phyloP scores from a whole-genome alignment of 2,888 invertebrate species.

The Heterodera filipjevi region DNA sequence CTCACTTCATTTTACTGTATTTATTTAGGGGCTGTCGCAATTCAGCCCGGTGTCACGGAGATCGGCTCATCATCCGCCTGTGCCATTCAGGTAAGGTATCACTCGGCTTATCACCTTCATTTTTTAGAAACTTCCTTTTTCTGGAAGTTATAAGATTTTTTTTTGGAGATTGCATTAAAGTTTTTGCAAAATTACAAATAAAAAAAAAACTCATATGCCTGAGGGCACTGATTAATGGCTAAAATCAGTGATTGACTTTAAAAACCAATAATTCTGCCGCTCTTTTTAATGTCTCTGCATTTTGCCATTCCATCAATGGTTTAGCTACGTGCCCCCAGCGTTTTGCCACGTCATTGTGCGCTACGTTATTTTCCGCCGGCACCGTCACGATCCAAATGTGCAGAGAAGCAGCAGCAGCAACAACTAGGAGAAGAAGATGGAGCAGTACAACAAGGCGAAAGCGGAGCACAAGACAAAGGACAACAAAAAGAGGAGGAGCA shows the following conservation, averaged over 20 bases:
- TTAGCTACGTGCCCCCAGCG: conserved; percentile 19
- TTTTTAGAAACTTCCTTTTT: no score
- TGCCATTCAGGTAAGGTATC: conserved; percentile 52
- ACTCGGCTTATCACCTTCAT: no score
- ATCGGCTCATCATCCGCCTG: conserved; percentile 75
- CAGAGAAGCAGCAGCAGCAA: neutral
- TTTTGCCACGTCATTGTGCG: conserved; percentile 17
- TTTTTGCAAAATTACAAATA: no score
- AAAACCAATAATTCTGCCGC: no score
- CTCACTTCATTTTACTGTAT: no score
- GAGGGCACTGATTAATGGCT: no score
- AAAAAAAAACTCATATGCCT: no score
- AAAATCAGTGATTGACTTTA: no score
- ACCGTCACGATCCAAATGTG: neutral
- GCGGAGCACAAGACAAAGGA: neutral
- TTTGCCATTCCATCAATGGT: no score
- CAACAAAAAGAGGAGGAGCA: neutral
- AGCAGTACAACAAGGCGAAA: neutral
- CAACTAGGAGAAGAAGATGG: neutral
- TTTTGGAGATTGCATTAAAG: no score
- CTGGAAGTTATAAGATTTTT: no score
- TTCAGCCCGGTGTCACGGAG: conserved; percentile 75
- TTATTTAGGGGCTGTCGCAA: conserved; percentile 39
- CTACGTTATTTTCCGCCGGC: neutral
- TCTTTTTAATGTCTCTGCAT: no score